Percentiles rank a stretch among this genome's conserved stretches.
Conservation (phyloP, 2,113 vertebrate species). For the Mugil cephalus region DNA sequence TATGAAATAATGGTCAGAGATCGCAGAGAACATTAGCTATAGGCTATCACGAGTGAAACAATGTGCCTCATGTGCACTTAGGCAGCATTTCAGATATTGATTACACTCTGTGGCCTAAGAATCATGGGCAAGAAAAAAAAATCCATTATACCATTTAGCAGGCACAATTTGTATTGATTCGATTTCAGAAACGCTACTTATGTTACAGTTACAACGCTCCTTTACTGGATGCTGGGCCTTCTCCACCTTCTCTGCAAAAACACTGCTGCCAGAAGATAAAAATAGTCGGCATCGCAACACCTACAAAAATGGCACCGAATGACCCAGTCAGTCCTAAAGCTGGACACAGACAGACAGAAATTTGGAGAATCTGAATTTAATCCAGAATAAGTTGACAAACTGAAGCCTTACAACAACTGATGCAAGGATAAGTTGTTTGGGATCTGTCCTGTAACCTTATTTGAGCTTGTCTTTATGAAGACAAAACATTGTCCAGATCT, state of each 20-base stretch:
- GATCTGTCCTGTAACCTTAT: no score
- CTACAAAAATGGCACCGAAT: conserved; percentile 41
- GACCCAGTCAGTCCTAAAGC: conserved; percentile 42
- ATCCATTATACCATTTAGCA: conserved; percentile 85
- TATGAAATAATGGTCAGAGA: conserved; percentile 47
- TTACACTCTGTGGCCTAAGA: conserved; percentile 72
- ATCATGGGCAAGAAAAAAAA: conserved; percentile 73
- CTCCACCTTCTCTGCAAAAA: conserved; percentile 67
- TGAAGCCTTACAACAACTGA: background rate
- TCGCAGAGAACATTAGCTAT: conserved; percentile 45
- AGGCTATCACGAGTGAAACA: conserved; percentile 65
- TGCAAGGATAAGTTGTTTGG: background rate
- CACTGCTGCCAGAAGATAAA: conserved; percentile 49
- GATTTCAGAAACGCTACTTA: conserved; percentile 77
- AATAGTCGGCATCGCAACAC: conserved; percentile 63
- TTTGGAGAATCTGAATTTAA: background rate
- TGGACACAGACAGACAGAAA: conserved; percentile 21
- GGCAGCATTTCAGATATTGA: conserved; percentile 83
- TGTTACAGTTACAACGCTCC: conserved; percentile 73
- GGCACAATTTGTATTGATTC: conserved; percentile 80
- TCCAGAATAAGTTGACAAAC: background rate
- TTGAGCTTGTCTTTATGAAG: background rate
- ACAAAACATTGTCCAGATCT: background rate
- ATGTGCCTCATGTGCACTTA: conserved; percentile 80
- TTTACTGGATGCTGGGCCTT: conserved; percentile 61